Conservation (phyloP, 2,797 vertebrate species). For the Percopsis omiscomaycus region DNA sequence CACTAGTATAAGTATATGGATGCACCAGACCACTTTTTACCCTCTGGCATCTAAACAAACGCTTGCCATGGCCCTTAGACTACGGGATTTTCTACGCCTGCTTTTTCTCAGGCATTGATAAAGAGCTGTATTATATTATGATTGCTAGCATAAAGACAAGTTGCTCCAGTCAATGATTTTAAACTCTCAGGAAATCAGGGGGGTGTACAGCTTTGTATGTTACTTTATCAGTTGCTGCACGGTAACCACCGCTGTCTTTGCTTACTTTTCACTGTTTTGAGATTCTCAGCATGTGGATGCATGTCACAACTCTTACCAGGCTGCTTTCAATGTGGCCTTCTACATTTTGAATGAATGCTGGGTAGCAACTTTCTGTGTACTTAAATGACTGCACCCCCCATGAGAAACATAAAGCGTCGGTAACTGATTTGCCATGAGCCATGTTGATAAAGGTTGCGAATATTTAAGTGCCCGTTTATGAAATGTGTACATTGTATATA, state of each 20-base stretch:
- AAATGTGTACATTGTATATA: constrained; percentile 46
- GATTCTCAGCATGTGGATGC: constrained; percentile 43
- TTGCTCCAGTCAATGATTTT: constrained; percentile 43
- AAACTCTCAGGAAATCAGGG: constrained; percentile 69
- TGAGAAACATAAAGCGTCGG: constrained; percentile 5
- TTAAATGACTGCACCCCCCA: constrained; percentile 18
- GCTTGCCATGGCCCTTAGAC: constrained; percentile 59
- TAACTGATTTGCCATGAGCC: constrained; percentile 26
- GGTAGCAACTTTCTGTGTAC: constrained; percentile 30
- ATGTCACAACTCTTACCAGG: constrained; percentile 26
- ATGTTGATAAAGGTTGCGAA: constrained; percentile 24
- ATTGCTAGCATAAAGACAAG: constrained; percentile 36
- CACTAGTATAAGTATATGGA: constrained; percentile 50
- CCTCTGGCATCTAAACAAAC: constrained; percentile 24
- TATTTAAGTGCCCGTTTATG: constrained; percentile 20
- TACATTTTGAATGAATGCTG: constrained; percentile 25
- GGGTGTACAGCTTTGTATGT: constrained; percentile 45
- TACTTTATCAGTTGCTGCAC: constrained; percentile 35
- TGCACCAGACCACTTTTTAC: constrained; percentile 36
- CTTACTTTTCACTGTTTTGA: constrained; percentile 33
- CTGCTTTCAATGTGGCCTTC: constrained; percentile 45
- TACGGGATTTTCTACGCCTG: constrained; percentile 29
- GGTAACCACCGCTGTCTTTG: constrained; percentile 37
- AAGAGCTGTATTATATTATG: constrained; percentile 43
- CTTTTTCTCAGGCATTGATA: constrained; percentile 66